Base-by-base conservation (phyloP, 2,797 vertebrate genomes). In the Ctenopoma kingsleyae region DNA sequence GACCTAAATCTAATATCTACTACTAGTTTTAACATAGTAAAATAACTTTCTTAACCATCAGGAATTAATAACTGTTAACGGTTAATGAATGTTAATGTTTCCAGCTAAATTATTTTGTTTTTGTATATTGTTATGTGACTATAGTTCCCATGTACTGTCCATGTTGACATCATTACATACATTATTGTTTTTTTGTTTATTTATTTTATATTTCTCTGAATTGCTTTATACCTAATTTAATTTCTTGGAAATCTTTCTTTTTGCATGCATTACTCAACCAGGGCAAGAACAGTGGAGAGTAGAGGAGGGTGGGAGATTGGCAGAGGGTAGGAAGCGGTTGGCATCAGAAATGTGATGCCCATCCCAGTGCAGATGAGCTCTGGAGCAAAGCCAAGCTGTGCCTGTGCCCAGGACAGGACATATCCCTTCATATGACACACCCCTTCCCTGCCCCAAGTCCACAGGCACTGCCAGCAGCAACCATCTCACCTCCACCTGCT, bases 261-360 rank as follows among this genome's bases (percentile, higher is more conserved):
- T 92, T 93, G 90, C 92, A 95, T 92, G 92, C 77, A 80, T 93
- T 87, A 87, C 84, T 91, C 83, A 82, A 80, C 81, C 79, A 78
- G 85, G 85, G 78, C 62, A 61, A 85, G 77, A 93, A 87, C 85
- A 92, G 85, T 87, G 84, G 75, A 86, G 68, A 86, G 62, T 90
- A 93, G 89, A 74, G 82, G 80, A 83, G 87, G 83, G 83, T 87
- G 79, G 83, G 78, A 87, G 75, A 74, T 78, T 74, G 78, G 76
- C 79, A 70, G 80, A 84, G 67, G 87, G 51, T 90, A 84, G 82
- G 78, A 88, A 74, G 80, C 83, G 68, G 68, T 66, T 87, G 84
- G 73, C 87, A 82, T 81, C 76, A 80, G 57, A 81, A 80, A 76
- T 79, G 69, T 87, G 84, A 80, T 80, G 78, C 60, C 64, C 67